These are phyloP conservation scores for Mobula hypostoma DNA, from an alignment of 2,113 vertebrate species.

Conservation along the genomic window DNA sequence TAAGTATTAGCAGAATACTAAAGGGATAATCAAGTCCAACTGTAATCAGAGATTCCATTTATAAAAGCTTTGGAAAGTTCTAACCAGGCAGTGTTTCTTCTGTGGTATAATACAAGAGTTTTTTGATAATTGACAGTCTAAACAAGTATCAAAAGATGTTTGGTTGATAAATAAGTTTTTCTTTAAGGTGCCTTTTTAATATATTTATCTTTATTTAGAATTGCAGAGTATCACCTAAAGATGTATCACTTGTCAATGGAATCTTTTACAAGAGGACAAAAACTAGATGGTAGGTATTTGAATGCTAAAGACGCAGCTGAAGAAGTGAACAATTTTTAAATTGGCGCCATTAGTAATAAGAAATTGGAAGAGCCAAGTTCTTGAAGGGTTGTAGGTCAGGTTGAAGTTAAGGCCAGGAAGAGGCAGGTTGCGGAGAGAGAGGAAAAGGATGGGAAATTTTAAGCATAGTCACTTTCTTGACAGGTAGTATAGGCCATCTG, in stretches of 20 bases:
- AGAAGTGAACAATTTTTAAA: no score
- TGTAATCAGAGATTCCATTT: not conserved
- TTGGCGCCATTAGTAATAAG: no score
- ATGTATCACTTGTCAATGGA: slow-evolving; percentile 71
- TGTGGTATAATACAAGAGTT: not conserved
- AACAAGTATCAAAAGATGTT: not conserved
- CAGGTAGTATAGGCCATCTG: no score
- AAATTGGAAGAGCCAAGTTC: no score
- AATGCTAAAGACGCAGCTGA: not conserved
- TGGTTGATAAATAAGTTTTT: not conserved
- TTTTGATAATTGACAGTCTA: not conserved
- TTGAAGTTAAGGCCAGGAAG: no score
- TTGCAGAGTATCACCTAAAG: slow-evolving; percentile 85
- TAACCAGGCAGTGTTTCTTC: not conserved
- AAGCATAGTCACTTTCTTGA: no score
- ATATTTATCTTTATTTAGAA: slow-evolving; percentile 57
- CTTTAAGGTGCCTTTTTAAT: not conserved
- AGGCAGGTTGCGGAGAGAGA: no score
- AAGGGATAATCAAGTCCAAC: not conserved
- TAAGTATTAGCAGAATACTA: not conserved
- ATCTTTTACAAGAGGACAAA: slow-evolving; percentile 75
- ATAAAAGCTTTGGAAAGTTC: not conserved
- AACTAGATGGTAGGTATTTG: slow-evolving; percentile 74
- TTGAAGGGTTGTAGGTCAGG: no score
- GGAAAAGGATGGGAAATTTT: no score